Base-by-base conservation (phyloP, 2,888 invertebrate genomes). In the Conops quadrifasciatus region DNA sequence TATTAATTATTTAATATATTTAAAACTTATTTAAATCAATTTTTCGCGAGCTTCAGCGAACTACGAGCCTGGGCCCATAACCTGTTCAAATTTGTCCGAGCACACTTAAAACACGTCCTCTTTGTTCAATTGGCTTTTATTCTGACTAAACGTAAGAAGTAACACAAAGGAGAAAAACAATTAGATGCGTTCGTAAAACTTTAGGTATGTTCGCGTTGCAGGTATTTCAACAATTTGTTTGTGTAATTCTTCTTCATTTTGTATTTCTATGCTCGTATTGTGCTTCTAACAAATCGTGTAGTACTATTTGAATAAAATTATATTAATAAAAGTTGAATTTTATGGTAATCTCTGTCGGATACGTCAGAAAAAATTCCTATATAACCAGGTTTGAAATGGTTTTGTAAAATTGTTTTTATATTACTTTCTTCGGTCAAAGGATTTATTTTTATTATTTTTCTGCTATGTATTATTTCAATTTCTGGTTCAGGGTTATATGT, bases 341-440 rank as follows among this genome's bases (percentile, higher is more conserved):
- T 72, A 68, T 73, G 59, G 59, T 72, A 72, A 58, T 73, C 65
- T n/a, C 51, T 60, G 19, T 75, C 68, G n/a, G 43, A n/a, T 45
- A 72, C 63, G 56, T 75, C 74, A 24, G 69, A 62, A 72, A 64
- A 75, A 45, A 74, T 75, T 16, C 75, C 71, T 24, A 62, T 26
- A 9, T 24, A 11, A 15, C 62, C 62, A 11, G 45, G 15, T 45
- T 62, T 43, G 5, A 62, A n/a, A 21, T 62, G 15, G 4, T 13
- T 5, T 45, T 62, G 36, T 45, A 74, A 67, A 26, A 69, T 53
- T 2, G 74, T 28, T 71, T 71, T 71, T 60, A 72, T 36, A 47
- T 26, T 26, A 65, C 1, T 19, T 13, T 51, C 49, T 0, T 69
- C 28, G 2, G 70, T 58, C 51, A 58, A 36, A 7, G 73, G 70